Percentiles rank a stretch among this genome's conserved stretches.
Conservation (phyloP, 1,140 invertebrate species). For the Meloidogyne exigua region DNA sequence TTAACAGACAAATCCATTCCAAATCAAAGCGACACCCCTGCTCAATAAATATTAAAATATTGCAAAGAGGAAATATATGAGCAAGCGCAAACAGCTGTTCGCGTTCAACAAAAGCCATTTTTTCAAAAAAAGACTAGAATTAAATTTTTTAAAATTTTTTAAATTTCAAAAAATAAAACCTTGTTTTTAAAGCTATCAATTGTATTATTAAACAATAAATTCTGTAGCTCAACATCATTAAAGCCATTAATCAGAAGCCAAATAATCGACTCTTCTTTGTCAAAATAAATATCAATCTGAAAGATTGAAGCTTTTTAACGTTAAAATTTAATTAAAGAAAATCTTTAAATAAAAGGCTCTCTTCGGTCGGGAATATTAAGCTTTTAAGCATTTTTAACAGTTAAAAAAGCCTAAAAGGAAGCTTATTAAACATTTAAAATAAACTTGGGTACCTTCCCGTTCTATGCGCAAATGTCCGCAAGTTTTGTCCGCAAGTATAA, state of each 20-base stretch:
- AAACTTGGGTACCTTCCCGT: no score
- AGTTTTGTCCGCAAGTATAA: no score
- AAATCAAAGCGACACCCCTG: conserved; percentile 33
- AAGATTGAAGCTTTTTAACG: neutral
- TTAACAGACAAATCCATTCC: conserved; percentile 25
- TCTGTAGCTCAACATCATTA: conserved; percentile 22
- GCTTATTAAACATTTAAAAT: no score
- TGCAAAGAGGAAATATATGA: conserved; percentile 28
- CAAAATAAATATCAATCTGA: conserved; percentile 26
- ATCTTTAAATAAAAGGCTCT: no score
- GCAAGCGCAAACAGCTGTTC: conserved; percentile 8
- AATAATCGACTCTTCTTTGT: conserved; percentile 16
- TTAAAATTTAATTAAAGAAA: neutral
- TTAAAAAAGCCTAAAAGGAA: no score
- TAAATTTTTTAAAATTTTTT: neutral
- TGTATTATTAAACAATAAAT: conserved; percentile 16
- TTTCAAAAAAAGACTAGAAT: conserved; percentile 38
- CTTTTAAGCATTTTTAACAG: no score
- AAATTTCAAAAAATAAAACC: conserved; percentile 22
- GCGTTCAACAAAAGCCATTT: conserved; percentile 17
- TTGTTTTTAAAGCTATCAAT: conserved; percentile 10
- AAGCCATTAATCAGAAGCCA: conserved; percentile 31
- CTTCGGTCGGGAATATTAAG: no score
- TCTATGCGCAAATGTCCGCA: no score
- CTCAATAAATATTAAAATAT: conserved; percentile 27